Base-by-base conservation (phyloP, 2,113 vertebrate genomes). In the Trichechus manatus region DNA sequence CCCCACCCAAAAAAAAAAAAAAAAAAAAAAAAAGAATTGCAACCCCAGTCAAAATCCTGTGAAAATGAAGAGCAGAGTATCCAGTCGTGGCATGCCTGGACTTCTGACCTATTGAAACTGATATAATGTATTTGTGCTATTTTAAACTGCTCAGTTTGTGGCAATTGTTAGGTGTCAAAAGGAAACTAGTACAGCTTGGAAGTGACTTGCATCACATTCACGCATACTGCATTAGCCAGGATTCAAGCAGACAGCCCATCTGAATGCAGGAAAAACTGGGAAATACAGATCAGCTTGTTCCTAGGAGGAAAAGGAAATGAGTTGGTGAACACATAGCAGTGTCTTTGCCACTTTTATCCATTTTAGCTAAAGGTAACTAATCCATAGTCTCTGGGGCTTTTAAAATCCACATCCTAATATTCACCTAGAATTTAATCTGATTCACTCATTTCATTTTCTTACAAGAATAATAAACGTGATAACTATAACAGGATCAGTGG, bases 351-450 rank as follows among this genome's bases (percentile, higher is more conserved):
- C 25, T 75, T 22, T 84, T 25, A 44, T 31, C 3, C 70, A 23
- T 75, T 78, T 82, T 66, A 91, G 39, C 25, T 59, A 85, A 81
- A 91, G 31, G 39, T 50, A 90, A 88, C n/a, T 50, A 33, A 88
- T 61, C 1, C 33, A 77, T 61, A 85, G 56, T 74, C 31, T 93
- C 2, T 9, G 29, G 8, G 27, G 8, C 9, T 7, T 87, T 90
- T 81, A 88, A 74, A 91, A 75, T 63, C 79, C 15, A 79, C 20
- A 70, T 92, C 4, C 25, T 80, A 25, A 33, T 56, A 94, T 33
- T 79, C 13, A 42, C 8, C 68, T 36, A 74, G 25, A 39, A 36
- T 81, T 90, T 88, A 44, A 39, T 88, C 25, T 81, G 64, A 78
- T 61, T 66, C 42, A 74, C 22, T 72, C 25, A 91, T 56, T 88